A percentile compares a stretch with the other conserved stretches of the same genome.
Evolutionary conservation across 1,140 invertebrate genomes (phyloP).

Genomic region (Ganaspis sp.): DNA sequence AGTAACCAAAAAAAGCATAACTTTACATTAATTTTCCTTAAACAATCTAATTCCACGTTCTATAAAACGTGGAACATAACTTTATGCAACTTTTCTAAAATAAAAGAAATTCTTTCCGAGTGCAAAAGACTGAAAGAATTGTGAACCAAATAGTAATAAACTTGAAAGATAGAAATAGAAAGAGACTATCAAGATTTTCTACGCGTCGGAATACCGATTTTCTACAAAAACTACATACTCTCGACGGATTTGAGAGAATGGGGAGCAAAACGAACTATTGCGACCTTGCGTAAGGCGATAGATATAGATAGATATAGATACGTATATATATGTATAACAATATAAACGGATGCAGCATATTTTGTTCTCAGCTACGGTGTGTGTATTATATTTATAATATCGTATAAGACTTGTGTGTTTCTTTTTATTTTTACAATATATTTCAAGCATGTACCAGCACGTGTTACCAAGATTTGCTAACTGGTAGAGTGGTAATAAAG

Average conservation of each 20-base stretch:
- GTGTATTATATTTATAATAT: slow-evolving; percentile 50
- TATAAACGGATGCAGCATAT: slow-evolving; percentile 52
- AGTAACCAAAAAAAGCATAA: too few species aligned
- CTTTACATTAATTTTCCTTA: too few species aligned
- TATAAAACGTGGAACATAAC: too few species aligned
- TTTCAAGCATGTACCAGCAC: slow-evolving; percentile 59
- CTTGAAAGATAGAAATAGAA: not conserved
- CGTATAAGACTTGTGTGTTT: slow-evolving; percentile 53
- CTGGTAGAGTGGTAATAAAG: slow-evolving; percentile 68
- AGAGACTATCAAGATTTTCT: slow-evolving; percentile 24
- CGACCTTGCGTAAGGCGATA: slow-evolving; percentile 47
- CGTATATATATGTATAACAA: not conserved
- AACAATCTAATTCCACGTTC: too few species aligned
- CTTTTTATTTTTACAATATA: slow-evolving; percentile 46
- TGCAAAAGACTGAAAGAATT: not conserved
- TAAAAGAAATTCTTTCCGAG: not conserved
- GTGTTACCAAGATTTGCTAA: slow-evolving; percentile 64
- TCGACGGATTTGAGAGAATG: slow-evolving; percentile 36
- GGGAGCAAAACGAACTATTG: slow-evolving; percentile 45
- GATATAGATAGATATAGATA: slow-evolving; percentile 36
- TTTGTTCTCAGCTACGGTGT: slow-evolving; percentile 50
- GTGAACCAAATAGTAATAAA: not conserved
- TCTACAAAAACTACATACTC: slow-evolving; percentile 5
- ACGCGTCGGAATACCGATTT: slow-evolving; percentile 36
- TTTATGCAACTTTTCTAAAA: too few species aligned